Conservation (phyloP, 2,797 vertebrate species). For the Merluccius polli region DNA sequence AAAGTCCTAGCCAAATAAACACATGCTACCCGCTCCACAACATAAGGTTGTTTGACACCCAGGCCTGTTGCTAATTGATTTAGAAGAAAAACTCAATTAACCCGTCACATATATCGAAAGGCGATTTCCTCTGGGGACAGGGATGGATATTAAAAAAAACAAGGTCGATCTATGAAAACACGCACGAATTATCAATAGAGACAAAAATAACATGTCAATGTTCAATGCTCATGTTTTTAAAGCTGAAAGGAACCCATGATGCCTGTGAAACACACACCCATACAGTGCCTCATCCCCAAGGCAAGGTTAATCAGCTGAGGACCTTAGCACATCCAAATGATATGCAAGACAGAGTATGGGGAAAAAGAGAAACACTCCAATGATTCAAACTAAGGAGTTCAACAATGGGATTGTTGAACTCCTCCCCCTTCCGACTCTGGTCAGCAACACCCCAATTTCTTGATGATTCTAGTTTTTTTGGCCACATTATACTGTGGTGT, state of each 20-base stretch:
- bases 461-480: too few relatives aligned
- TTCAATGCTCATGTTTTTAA: neutral
- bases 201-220: neutral
- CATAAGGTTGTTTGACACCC: neutral
- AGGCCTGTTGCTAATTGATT: neutral
- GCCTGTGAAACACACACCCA: neutral
- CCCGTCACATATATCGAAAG: neutral
- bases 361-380: neutral
- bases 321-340: neutral
- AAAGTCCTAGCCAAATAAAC: neutral
- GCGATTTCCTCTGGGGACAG: neutral
- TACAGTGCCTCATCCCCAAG: neutral
- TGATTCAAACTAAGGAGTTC: neutral
- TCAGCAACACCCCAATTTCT: too few relatives aligned
- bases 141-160: neutral
- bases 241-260: neutral
- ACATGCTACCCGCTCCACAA: neutral
- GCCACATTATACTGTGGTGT: too few relatives aligned
- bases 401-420: neutral
- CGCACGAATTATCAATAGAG: neutral
- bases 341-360: neutral
- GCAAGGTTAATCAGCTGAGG: neutral
- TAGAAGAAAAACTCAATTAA: neutral
- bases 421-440: too few relatives aligned
- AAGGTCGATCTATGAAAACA: neutral